These are phyloP conservation scores for Gastrophryne carolinensis DNA, from an alignment of 2,797 vertebrate genomes.

Conservation along the genomic window DNA sequence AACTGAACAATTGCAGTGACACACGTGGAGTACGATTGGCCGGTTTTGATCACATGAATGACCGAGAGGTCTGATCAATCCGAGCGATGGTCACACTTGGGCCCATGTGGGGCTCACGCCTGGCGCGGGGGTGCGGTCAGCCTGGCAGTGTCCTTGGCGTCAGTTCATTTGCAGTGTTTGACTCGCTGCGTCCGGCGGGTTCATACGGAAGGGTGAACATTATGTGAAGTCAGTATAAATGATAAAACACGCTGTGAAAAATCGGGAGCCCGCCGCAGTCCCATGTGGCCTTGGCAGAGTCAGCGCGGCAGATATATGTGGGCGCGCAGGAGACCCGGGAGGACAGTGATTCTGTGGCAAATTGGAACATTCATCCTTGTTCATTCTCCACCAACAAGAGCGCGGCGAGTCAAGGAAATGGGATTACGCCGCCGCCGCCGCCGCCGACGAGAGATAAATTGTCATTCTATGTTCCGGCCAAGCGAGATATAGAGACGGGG, in stretches of 20 bases:
- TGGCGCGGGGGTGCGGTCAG: no score
- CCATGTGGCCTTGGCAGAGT: not conserved
- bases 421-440: slow-evolving; percentile 5
- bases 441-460: slow-evolving; percentile 35
- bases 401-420: not conserved
- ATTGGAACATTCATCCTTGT: slow-evolving; percentile 33
- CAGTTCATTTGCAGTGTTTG: no score
- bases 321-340: not conserved
- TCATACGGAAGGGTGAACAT: no score
- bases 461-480: slow-evolving; percentile 2
- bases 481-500: not conserved
- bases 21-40: no score
- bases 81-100: no score
- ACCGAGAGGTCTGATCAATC: no score
- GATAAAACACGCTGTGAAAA: not conserved
- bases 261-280: not conserved
- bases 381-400: slow-evolving; percentile 21
- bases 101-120: no score
- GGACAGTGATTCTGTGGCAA: slow-evolving; percentile 10
- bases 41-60: no score
- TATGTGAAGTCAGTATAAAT: no score
- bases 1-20: no score
- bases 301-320: slow-evolving; percentile 8
- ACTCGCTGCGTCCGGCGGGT: no score
- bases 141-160: no score